Conservation (phyloP, 2,888 invertebrate genomes). For the Psylliodes chrysocephalus region DNA sequence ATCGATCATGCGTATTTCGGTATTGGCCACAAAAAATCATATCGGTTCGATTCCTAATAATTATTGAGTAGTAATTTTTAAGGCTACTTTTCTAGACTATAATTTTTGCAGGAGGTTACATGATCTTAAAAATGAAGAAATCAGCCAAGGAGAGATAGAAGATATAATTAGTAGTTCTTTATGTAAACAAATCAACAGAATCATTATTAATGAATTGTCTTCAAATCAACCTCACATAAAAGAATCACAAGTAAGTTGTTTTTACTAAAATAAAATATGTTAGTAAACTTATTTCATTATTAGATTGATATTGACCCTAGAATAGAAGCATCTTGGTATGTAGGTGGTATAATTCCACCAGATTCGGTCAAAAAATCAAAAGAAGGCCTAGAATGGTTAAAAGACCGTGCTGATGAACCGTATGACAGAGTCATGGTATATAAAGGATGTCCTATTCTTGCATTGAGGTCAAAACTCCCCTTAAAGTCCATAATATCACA, state of each 20-base stretch:
- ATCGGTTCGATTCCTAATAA: too few species aligned
- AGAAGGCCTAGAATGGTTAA: slow-evolving; percentile 58
- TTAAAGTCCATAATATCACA: slow-evolving; percentile 72
- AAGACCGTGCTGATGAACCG: slow-evolving; percentile 67
- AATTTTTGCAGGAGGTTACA: slow-evolving; percentile 56
- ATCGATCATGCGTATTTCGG: too few species aligned
- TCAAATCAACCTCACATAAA: slow-evolving; percentile 72
- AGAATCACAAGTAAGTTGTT: slow-evolving; percentile 67
- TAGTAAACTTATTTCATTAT: slow-evolving; percentile 42
- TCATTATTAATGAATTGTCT: slow-evolving; percentile 71
- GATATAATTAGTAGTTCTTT: slow-evolving; percentile 67
- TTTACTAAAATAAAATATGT: slow-evolving; percentile 36
- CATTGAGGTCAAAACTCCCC: slow-evolving; percentile 73
- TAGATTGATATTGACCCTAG: slow-evolving; percentile 82
- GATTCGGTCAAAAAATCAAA: slow-evolving; percentile 61
- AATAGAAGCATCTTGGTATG: slow-evolving; percentile 87
- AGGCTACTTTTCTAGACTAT: too few species aligned
- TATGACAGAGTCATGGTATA: slow-evolving; percentile 78
- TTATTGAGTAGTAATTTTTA: too few species aligned
- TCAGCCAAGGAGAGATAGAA: slow-evolving; percentile 59
- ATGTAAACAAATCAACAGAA: slow-evolving; percentile 76
- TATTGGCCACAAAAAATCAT: too few species aligned
- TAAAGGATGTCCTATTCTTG: slow-evolving; percentile 73
- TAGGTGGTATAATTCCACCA: slow-evolving; percentile 76
- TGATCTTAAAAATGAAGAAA: slow-evolving; percentile 52